Conservation (phyloP, 2,797 vertebrate genomes). For the Cheirogaleus major region DNA sequence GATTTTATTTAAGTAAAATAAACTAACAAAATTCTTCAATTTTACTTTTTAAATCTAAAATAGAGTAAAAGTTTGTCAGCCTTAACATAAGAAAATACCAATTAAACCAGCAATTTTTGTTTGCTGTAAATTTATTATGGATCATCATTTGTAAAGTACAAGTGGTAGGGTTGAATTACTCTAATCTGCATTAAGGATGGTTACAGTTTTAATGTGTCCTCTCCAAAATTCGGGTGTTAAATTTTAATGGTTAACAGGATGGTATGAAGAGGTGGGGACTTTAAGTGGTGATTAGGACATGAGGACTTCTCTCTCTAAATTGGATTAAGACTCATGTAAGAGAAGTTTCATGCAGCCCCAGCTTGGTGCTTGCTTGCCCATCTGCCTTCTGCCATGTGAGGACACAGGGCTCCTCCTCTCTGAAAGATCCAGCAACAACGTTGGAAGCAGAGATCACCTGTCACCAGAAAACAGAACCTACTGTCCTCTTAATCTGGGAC, state of each 20-base stretch:
- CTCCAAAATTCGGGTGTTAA: not conserved
- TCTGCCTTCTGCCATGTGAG: not conserved
- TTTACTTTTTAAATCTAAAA: not conserved
- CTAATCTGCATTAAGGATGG: not conserved
- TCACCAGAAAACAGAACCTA: not conserved
- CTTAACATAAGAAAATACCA: not conserved
- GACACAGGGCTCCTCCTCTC: rapidly evolving
- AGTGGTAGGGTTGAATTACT: not conserved
- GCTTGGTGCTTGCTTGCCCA: rapidly evolving
- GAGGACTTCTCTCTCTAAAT: rapidly evolving
- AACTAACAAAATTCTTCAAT: not conserved
- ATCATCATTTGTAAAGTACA: not conserved
- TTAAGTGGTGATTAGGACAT: not conserved
- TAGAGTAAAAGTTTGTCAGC: not conserved
- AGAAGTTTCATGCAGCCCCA: not conserved
- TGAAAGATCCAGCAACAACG: rapidly evolving
- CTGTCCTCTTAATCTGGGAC: not conserved
- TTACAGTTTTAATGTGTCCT: not conserved
- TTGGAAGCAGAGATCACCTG: not conserved
- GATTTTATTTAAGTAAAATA: not conserved
- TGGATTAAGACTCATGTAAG: too few species aligned
- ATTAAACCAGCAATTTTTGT: not conserved
- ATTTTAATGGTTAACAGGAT: not conserved
- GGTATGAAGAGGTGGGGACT: not conserved
- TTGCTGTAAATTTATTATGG: not conserved